Conservation (phyloP, 2,113 vertebrate species). For the Antennarius striatus region DNA sequence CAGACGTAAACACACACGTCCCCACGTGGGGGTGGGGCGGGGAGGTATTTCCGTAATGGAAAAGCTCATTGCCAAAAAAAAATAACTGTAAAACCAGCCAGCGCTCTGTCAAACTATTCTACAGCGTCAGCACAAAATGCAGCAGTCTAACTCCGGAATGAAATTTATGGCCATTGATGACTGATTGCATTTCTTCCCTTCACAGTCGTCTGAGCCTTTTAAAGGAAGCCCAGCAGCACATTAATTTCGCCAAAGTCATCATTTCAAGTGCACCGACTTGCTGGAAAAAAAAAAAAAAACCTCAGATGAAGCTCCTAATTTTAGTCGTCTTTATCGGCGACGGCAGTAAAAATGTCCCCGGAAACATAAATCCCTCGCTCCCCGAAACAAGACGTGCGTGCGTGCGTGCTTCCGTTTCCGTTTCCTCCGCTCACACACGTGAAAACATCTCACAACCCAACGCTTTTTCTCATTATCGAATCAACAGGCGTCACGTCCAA, state of each 20-base stretch:
- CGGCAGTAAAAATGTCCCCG: conserved; percentile 35
- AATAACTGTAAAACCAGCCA: conserved; percentile 68
- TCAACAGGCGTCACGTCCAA: conserved; percentile 38
- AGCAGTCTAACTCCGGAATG: conserved; percentile 59
- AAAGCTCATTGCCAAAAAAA: conserved; percentile 67
- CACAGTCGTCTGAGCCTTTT: conserved; percentile 61
- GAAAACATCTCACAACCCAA: conserved; percentile 9
- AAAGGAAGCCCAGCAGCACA: conserved; percentile 70
- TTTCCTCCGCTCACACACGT: background rate
- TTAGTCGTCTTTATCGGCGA: conserved; percentile 51
- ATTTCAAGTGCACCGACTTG: conserved; percentile 68
- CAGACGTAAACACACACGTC: conserved; percentile 22
- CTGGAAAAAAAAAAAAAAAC: conserved; percentile 55
- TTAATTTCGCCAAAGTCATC: conserved; percentile 72
- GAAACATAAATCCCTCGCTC: conserved; percentile 21
- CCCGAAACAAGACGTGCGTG: conserved; percentile 2
- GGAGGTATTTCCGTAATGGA: conserved; percentile 71
- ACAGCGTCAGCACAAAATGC: conserved; percentile 73
- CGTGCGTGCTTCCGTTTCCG: background rate
- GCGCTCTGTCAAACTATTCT: conserved; percentile 72
- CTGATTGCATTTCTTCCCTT: conserved; percentile 71
- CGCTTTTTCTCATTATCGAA: conserved; percentile 30
- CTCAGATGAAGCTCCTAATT: conserved; percentile 54
- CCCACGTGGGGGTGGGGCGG: too few species aligned
- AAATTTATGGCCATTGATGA: conserved; percentile 77